Evolutionary conservation across 2,888 invertebrate species (phyloP).

Genomic region (Clepsis dumicolana): DNA sequence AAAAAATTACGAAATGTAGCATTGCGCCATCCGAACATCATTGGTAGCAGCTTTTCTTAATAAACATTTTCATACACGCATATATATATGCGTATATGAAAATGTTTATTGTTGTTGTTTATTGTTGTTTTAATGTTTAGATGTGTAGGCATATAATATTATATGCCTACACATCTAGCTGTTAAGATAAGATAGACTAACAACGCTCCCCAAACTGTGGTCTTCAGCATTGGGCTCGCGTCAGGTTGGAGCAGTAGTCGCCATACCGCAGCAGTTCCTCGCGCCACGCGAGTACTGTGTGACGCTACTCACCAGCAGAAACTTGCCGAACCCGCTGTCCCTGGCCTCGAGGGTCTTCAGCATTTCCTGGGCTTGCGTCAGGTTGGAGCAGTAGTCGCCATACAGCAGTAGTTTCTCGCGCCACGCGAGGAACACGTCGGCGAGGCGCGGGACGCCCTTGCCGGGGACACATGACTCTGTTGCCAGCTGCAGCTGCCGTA

Average conservation of each 20-base stretch:
- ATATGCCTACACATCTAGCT: too few species aligned
- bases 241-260: background rate
- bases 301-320: conserved; percentile 88
- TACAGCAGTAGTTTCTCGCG: conserved; percentile 96
- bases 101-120: too few species aligned
- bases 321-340: conserved; percentile 88
- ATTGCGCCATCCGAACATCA: too few species aligned
- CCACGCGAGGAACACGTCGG: conserved; percentile 96
- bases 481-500: conserved; percentile 92
- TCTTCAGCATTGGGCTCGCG: background rate
- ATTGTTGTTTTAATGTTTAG: too few species aligned
- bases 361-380: conserved; percentile 94
- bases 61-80: too few species aligned
- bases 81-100: too few species aligned
- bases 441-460: conserved; percentile 83
- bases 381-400: conserved; percentile 98
- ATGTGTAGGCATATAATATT: too few species aligned
- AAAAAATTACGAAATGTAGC: too few species aligned
- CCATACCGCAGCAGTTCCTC: background rate
- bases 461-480: conserved; percentile 87
- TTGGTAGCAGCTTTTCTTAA: too few species aligned
- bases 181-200: too few species aligned
- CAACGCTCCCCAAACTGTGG: too few species aligned
- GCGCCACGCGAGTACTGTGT: background rate
- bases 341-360: conserved; percentile 91